Base-by-base conservation (phyloP, 1,140 invertebrate species). In the Pantala flavescens region DNA sequence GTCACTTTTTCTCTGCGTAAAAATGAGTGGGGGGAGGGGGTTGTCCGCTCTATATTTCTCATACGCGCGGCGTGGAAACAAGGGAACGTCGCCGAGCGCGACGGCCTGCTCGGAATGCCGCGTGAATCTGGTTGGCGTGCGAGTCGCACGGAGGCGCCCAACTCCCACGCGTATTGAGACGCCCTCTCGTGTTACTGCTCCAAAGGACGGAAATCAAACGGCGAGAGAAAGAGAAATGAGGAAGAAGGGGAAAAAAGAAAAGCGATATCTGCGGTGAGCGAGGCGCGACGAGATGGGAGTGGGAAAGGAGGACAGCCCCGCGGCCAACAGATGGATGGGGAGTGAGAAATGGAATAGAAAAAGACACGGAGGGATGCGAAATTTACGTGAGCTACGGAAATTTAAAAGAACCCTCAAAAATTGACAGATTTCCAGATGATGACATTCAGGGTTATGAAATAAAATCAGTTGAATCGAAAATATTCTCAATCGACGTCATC, bases 101-200 rank as follows among this genome's bases (percentile, higher is more conserved):
- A 63, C 49, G 49, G 49, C 49, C 49, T 3, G 3, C 3, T 63
- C 49, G 49, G 49, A 63, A 63, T 63, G 49, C 49, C 49, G 49
- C 49, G 49, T 63, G 49, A 63, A 63, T 63, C 49, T 63, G 49
- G 49, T 63, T 63, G 49, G 49, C 49, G 49, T 63, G 49, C 49
- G n/a, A 63, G 49, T 63, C 49, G 49, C 49, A 63, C 49, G n/a
- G 49, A 3, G 49, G 49, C 49, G 49, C 49, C 49, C 49, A 21
- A 63, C 49, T 63, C 49, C 49, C 49, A 63, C 49, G 49, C 49
- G 49, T 63, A 63, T 63, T 63, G 49, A 63, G 49, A 63, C 49
- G 49, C 49, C 49, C 49, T 63, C 49, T 63, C 49, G 49, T 63
- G 49, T 63, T 63, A 63, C 49, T 63, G 5, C 49, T 21, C 49